These are phyloP conservation scores for Heliconius nattereri DNA, from an alignment of 1,140 invertebrate species.

Conservation along the genomic window DNA sequence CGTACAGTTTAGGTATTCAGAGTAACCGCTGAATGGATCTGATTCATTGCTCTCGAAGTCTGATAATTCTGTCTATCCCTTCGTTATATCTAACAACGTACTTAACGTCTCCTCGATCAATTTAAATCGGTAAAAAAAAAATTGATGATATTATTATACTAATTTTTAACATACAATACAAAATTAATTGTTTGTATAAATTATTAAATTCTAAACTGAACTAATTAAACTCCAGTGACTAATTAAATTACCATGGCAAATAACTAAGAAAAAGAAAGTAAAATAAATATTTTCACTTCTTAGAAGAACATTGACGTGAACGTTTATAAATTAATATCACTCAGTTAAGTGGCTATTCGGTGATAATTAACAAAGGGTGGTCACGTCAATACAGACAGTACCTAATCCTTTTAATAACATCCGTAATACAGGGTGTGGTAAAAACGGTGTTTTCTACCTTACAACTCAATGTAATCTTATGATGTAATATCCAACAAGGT, in stretches of 20 bases:
- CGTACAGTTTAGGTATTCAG: not conserved
- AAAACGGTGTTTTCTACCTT: not conserved
- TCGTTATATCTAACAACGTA: not conserved
- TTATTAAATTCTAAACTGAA: no score
- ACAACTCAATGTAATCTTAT: constrained; percentile 7
- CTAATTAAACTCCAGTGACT: no score
- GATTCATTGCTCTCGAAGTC: not conserved
- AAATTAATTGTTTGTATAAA: no score
- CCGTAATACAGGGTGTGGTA: constrained; percentile 5
- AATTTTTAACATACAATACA: no score
- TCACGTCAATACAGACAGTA: not conserved
- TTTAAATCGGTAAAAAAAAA: not conserved
- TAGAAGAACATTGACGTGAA: not conserved
- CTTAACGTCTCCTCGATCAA: not conserved
- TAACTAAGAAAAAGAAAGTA: no score
- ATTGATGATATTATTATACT: not conserved
- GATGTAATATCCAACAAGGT: not conserved
- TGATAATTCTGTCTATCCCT: not conserved
- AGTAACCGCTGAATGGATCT: not conserved
- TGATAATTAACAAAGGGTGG: not conserved
- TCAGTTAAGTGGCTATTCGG: constrained; percentile 5
- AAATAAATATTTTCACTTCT: not conserved
- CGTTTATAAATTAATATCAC: not conserved
- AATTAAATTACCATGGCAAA: no score
- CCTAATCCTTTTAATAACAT: constrained; percentile 8